phyloP scores from a whole-genome alignment of 2,797 vertebrate genomes.

The Distichodus sexfasciatus region DNA sequence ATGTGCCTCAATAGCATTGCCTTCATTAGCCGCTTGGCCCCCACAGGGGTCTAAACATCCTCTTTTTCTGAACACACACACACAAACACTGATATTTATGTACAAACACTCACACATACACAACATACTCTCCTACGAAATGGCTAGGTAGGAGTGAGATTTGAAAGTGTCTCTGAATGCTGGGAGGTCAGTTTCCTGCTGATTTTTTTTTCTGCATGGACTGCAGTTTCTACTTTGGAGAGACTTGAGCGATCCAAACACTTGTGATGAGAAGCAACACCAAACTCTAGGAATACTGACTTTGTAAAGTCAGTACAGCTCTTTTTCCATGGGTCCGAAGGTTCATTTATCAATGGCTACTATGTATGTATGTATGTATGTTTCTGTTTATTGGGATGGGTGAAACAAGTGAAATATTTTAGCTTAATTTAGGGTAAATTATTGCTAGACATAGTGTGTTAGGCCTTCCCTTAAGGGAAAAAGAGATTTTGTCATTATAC shows the following conservation, averaged over 20 bases:
- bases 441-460: slow-evolving; percentile 9
- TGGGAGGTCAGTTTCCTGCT: slow-evolving; percentile 22
- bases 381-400: slow-evolving; percentile 16
- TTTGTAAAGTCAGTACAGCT: slow-evolving; percentile 11
- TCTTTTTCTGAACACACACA: neutral
- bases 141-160: slow-evolving; percentile 21
- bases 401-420: slow-evolving; percentile 27
- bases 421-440: slow-evolving; percentile 29
- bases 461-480: neutral
- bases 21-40: slow-evolving; percentile 94
- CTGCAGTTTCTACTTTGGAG: slow-evolving; percentile 28
- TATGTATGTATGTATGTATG: slow-evolving; percentile 7
- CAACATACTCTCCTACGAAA: slow-evolving; percentile 20
- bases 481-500: neutral
- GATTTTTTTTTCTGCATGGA: slow-evolving; percentile 37
- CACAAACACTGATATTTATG: slow-evolving; percentile 16
- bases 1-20: slow-evolving; percentile 95
- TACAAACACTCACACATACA: neutral
- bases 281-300: too few species aligned
- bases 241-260: slow-evolving; percentile 21
- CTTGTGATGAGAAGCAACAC: too few species aligned
- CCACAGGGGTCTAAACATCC: slow-evolving; percentile 82
- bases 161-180: slow-evolving; percentile 3
- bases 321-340: slow-evolving; percentile 30
- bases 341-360: slow-evolving; percentile 34